phyloP scores from a whole-genome alignment of 1,140 invertebrate genomes.

The Drosophila simulans region DNA sequence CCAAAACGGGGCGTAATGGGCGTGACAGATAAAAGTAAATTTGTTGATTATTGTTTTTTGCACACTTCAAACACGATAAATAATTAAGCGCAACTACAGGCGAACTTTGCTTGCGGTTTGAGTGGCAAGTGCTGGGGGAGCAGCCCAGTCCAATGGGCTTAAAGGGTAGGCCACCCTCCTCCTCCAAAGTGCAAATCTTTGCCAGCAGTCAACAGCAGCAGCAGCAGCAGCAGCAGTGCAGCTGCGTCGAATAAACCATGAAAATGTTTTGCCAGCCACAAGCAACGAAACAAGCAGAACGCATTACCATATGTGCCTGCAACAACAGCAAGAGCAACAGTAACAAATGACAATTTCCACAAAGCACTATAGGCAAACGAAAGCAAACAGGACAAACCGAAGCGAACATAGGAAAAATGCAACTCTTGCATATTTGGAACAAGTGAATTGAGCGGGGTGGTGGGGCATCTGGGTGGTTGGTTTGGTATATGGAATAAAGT shows the following conservation, averaged over 20 bases:
- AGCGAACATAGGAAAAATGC: constrained; percentile 41
- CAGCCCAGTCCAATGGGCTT: neutral
- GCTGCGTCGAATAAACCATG: constrained; percentile 32
- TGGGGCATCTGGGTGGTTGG: constrained; percentile 10
- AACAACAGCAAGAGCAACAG: constrained; percentile 29
- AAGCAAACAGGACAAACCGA: constrained; percentile 22
- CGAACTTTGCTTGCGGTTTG: constrained; percentile 23
- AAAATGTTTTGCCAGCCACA: constrained; percentile 49
- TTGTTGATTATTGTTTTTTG: constrained; percentile 57
- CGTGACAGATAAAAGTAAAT: constrained; percentile 63
- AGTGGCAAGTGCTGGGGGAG: neutral
- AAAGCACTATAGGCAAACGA: constrained; percentile 62
- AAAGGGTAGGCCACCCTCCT: neutral
- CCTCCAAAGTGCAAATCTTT: constrained; percentile 17
- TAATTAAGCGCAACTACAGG: constrained; percentile 46
- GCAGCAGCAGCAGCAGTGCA: neutral
- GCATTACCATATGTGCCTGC: constrained; percentile 47
- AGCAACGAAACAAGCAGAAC: constrained; percentile 55
- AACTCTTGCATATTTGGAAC: constrained; percentile 63
- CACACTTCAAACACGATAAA: constrained; percentile 50
- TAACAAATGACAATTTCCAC: constrained; percentile 70
- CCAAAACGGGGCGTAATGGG: constrained; percentile 4
- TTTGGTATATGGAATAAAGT: constrained; percentile 52
- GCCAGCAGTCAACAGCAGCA: constrained; percentile 13
- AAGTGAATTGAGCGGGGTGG: constrained; percentile 59